Evolutionary conservation across 2,113 vertebrate genomes (phyloP).

Genomic region (Phylloscopus trochilus): DNA sequence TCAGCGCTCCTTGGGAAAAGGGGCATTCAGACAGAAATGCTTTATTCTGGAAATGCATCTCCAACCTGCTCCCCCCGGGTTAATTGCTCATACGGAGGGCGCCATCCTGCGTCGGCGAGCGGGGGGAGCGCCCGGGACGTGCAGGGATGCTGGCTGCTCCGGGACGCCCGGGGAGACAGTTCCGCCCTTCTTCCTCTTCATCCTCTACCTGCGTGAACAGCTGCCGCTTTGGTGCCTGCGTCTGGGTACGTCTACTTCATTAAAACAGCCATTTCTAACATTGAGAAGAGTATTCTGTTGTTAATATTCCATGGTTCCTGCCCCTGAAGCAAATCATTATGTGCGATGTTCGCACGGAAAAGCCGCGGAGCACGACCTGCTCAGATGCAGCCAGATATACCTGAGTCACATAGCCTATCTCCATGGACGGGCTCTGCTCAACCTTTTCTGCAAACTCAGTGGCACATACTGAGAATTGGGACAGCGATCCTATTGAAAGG

Average conservation of each 20-base stretch:
- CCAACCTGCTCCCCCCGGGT: neutral
- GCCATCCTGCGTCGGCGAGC: slow-evolving; percentile 72
- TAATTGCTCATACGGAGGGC: slow-evolving; percentile 67
- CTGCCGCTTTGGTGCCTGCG: neutral
- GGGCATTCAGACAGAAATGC: neutral
- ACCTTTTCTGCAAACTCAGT: neutral
- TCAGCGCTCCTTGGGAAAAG: fast-evolving
- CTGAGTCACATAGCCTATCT: fast-evolving
- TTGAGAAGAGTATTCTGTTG: fast-evolving
- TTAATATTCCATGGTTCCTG: neutral
- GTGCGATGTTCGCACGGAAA: fast-evolving
- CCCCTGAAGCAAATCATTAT: neutral
- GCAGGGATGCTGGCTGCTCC: neutral
- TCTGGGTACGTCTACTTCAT: too few relatives aligned
- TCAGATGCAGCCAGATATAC: neutral
- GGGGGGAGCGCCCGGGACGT: neutral
- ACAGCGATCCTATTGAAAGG: neutral
- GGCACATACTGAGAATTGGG: neutral
- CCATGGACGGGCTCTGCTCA: neutral
- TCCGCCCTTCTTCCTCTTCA: too few relatives aligned
- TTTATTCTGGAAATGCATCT: neutral
- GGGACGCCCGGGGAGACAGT: too few relatives aligned
- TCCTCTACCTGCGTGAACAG: fast-evolving
- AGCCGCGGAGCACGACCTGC: neutral
- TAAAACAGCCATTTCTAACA: neutral